phyloP scores from a whole-genome alignment of 2,113 vertebrate genomes.

The Sebastes schlegelii region DNA sequence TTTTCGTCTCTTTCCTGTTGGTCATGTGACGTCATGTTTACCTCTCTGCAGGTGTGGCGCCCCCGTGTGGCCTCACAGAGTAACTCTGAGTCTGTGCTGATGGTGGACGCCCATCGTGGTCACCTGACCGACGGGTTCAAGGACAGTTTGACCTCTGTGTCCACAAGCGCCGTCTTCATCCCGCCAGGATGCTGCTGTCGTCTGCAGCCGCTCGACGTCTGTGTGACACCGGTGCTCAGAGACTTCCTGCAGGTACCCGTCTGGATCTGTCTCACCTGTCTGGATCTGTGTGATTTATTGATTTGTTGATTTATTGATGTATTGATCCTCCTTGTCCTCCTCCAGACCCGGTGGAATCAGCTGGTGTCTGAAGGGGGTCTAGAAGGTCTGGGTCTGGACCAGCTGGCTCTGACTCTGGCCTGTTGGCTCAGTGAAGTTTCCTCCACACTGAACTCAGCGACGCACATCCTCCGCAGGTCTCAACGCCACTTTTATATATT shows the following conservation, averaged over 20 bases:
- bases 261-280: not conserved
- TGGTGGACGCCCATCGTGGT: slow-evolving; percentile 88
- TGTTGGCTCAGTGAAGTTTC: slow-evolving; percentile 91
- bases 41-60: slow-evolving; percentile 83
- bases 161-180: slow-evolving; percentile 82
- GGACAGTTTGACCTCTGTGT: slow-evolving; percentile 74
- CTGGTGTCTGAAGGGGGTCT: slow-evolving; percentile 70
- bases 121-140: slow-evolving; percentile 86
- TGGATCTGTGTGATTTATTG: not conserved
- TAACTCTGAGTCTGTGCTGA: slow-evolving; percentile 84
- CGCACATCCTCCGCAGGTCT: slow-evolving; percentile 82
- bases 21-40: not conserved
- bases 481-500: not conserved
- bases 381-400: slow-evolving; percentile 81
- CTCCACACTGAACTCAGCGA: slow-evolving; percentile 79
- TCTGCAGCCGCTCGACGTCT: slow-evolving; percentile 90
- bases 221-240: slow-evolving; percentile 87
- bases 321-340: not conserved
- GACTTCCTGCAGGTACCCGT: slow-evolving; percentile 85
- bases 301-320: not conserved
- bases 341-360: slow-evolving; percentile 89
- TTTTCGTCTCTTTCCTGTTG: not conserved
- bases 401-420: slow-evolving; percentile 81
- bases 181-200: slow-evolving; percentile 87
- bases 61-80: slow-evolving; percentile 68